These are phyloP conservation scores for Barbus barbus DNA, from an alignment of 2,113 vertebrate genomes.

Conservation along the genomic window DNA sequence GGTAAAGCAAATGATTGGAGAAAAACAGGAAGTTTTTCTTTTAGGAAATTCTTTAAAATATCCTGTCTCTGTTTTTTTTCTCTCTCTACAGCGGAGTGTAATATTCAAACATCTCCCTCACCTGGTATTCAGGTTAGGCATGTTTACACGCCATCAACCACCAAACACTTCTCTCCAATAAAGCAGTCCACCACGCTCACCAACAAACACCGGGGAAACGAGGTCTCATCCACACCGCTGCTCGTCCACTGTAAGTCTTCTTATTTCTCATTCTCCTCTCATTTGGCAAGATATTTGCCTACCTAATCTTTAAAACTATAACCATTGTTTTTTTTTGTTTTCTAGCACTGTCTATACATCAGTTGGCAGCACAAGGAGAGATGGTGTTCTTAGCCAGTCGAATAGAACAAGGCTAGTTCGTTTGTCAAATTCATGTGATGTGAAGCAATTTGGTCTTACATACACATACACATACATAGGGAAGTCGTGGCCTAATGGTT, in stretches of 20 bases:
- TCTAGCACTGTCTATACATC: conserved; percentile 93
- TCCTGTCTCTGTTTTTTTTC: background rate
- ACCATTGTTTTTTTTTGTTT: conserved; percentile 32
- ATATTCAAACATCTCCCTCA: conserved; percentile 94
- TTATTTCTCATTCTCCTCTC: too few relatives aligned
- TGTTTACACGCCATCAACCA: conserved; percentile 96
- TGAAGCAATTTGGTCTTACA: background rate
- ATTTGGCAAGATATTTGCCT: background rate
- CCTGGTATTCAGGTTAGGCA: conserved; percentile 96
- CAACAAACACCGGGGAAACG: conserved; percentile 97
- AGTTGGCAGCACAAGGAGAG: conserved; percentile 96
- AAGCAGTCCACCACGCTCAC: conserved; percentile 97
- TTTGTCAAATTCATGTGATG: background rate
- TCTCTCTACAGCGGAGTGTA: conserved; percentile 86
- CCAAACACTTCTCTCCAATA: conserved; percentile 98
- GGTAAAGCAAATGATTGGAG: conserved; percentile 69
- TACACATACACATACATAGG: too few relatives aligned
- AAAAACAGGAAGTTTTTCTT: background rate
- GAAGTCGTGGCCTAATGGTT: too few relatives aligned
- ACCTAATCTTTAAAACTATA: background rate
- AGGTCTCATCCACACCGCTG: conserved; percentile 94
- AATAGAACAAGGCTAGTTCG: conserved; percentile 90
- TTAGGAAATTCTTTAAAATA: background rate
- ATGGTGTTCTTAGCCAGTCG: conserved; percentile 95
- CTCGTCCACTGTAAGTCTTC: conserved; percentile 91